Base-by-base conservation (phyloP, 2,113 vertebrate species). In the Pyxicephalus adspersus region DNA sequence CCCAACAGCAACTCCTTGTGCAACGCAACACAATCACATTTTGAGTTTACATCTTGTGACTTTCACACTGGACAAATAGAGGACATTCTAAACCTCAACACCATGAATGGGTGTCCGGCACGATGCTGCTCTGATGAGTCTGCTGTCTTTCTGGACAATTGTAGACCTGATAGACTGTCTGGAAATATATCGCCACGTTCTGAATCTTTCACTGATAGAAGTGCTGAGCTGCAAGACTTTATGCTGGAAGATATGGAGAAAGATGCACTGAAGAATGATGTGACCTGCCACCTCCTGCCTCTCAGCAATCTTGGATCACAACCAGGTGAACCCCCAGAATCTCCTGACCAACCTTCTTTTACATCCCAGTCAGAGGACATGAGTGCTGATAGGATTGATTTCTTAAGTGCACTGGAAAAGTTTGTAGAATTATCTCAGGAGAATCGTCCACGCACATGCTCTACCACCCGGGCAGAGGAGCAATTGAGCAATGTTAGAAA, bases 401-500 rank as follows among this genome's bases (percentile, higher is more conserved):
- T 99, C 90, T 94, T 96, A 87, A 98, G 95, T 0, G 96, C 97
- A 83, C 90, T 96, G 55, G 96, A 96, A 74, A 99, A 97, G 84
- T 98, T 99, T 1, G 93, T 95, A 85, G 95, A 95, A 64, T 89
- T 98, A 79, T 95, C 95, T 34, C 95, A 96, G 84, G 95, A 98
- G 81, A 91, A 90, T 57, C 86, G 89, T 1, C 80, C 91, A 0
- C 86, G 88, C 20, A 87, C 89, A 1, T 91, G 90, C 72, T 91
- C 91, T 55, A 89, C 92, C 51, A 91, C 92, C 83, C 86, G 90
- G 84, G 19, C 45, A 0, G 94, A 94, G 67, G 96, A 96, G 68
- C 89, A 88, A 34, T 82, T 90, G 0, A 74, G 86, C 38, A 77
- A 86, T 50, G 90, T 91, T 65, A 90, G 85, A 71, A 92, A 87